Evolutionary conservation across 1,140 invertebrate species (phyloP), one percentile per base, ranked within the genome.

Genomic region (Pollicipes pollicipes): DNA sequence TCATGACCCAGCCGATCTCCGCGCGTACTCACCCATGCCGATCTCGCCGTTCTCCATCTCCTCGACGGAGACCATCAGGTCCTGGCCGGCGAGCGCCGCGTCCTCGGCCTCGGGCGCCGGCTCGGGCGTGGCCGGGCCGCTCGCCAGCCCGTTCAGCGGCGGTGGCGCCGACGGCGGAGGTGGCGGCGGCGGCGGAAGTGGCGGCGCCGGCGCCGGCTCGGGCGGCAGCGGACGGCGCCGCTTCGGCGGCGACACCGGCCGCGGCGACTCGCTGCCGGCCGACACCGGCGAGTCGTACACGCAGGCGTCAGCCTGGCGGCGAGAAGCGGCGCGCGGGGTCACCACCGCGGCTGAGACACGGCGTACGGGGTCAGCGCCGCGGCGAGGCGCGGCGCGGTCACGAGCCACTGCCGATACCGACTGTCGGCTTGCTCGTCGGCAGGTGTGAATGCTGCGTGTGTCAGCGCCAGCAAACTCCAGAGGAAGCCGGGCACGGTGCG

Each of bases 131-230:
- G 24, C 45, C 21, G 45, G 2, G 13, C 21, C 21, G 10, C 45
- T n/a, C 45, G 45, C 45, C 45, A 21, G 45, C 45, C 45, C 45
- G 45, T 58, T 58, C 45, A 58, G 10, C 45, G 45, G 13, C 45
- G 21, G 13, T 21, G 68, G 30, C 32, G 70, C 21, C n/a, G 72
- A 67, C 24, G 75, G 69, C 31, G 67, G 73, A n/a, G 71, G 69
- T 27, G 74, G 69, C 24, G 69, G 68, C 30, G 0, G 71, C 71
- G 27, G 67, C 28, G 68, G 71, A 13, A 35, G 35, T 17, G 35
- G 35, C 45, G 21, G 45, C 45, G 13, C 45, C 45, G 45, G 45
- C 45, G n/a, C 17, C n/a, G 30, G n/a, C 27, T 35, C 78, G 77
- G 70, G 70, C 29, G 66, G 28, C 37, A 68, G 10, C 58, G 68